Evolutionary conservation across 2,113 vertebrate species (phyloP).

Genomic region (Collichthys lucidus): DNA sequence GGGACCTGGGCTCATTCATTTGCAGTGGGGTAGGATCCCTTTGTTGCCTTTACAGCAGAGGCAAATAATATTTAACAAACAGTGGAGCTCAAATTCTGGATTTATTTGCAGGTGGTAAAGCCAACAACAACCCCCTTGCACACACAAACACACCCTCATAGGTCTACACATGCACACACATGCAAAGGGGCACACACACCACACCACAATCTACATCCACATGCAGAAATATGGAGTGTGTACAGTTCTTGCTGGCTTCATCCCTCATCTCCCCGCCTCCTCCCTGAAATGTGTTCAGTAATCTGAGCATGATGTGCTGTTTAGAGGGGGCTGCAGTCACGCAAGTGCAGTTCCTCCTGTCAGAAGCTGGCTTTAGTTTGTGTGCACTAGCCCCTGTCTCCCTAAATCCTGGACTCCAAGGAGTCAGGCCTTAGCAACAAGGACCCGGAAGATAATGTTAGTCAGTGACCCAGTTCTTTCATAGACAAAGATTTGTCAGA

Average conservation of each 20-base stretch:
- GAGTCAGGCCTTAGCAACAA: constrained; percentile 62
- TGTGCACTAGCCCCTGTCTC: constrained; percentile 58
- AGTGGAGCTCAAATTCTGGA: constrained; percentile 58
- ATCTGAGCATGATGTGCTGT: constrained; percentile 68
- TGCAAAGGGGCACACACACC: constrained; percentile 26
- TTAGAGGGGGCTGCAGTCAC: constrained; percentile 59
- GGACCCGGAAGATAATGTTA: constrained; percentile 55
- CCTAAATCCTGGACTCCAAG: constrained; percentile 61
- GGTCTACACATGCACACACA: constrained; percentile 15
- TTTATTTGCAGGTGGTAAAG: constrained; percentile 56
- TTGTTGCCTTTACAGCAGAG: constrained; percentile 70
- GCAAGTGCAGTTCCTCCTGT: constrained; percentile 58
- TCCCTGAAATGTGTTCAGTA: constrained; percentile 58
- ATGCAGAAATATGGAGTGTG: constrained; percentile 27
- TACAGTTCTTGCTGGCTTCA: constrained; percentile 44
- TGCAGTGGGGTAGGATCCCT: constrained; percentile 62
- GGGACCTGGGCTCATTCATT: constrained; percentile 75
- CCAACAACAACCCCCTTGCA: constrained; percentile 44
- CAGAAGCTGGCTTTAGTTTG: constrained; percentile 64
- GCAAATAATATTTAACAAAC: constrained; percentile 76
- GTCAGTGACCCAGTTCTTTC: constrained; percentile 79
- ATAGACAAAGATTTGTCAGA: constrained; percentile 64
- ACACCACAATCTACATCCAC: constrained; percentile 41
- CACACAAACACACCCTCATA: constrained; percentile 19
- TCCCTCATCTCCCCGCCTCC: constrained; percentile 42